Evolutionary conservation across 2,797 vertebrate genomes (phyloP), one percentile per base, ranked within the genome.

Genomic region (Anabas testudineus): DNA sequence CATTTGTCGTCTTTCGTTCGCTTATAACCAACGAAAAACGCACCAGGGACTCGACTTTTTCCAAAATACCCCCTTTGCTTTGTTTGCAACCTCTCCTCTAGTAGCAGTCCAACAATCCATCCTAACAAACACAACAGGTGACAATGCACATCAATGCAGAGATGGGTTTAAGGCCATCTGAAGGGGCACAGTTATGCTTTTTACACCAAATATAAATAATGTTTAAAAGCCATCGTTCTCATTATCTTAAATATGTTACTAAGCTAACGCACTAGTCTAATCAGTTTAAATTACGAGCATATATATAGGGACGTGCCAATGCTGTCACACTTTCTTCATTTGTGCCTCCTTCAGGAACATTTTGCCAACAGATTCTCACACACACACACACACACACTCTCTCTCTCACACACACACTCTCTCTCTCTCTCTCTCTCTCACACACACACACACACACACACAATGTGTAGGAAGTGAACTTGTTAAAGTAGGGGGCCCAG

Each of bases 231-330:
- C 81, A 82, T 90, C 81, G 55, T 81, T 86, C 60, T n/a, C 55
- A 66, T 83, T 78, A 62, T 69, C 71, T 92, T 93, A 93, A 93
- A 93, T 93, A 94, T 85, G 89, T 85, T 34, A 78, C 92, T 93
- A 94, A 87, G 76, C 91, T 91, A 92, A 89, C 13, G 45, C 60
- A 64, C 92, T 94, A 93, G 47, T 90, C 93, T 94, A 94, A 91
- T 91, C 57, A 61, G 71, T 91, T 93, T 93, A 92, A 93, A 92
- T 93, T 93, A 87, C 90, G 88, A 94, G 89, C 86, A 91, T 88
- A 89, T 87, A 85, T 74, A 67, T 81, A 82, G 80, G 86, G 86
- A 78, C 53, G 65, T 88, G 91, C 77, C 88, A 88, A 85, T 87
- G 87, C 82, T 78, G 79, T 76, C 80, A 81, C 78, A 67, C 81